Evolutionary conservation across 2,888 invertebrate genomes (phyloP).

Genomic region (Lasioglossum lativentre): DNA sequence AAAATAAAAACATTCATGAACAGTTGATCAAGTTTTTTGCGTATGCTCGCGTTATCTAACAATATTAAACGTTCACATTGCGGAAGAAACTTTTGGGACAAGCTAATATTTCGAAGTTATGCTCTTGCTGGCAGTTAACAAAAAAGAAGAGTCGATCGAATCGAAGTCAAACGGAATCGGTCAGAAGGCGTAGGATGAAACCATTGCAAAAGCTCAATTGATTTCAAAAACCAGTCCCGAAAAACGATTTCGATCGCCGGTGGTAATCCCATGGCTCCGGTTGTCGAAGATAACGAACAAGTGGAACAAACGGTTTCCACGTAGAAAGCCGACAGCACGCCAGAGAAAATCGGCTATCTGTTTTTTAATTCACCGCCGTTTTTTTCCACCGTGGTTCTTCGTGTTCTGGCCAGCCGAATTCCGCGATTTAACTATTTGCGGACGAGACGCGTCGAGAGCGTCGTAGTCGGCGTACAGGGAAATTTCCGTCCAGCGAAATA

Average conservation of each 20-base stretch:
- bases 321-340: conserved; percentile 16
- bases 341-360: conserved; percentile 31
- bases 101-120: too few relatives aligned
- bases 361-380: conserved; percentile 39
- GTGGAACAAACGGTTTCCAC: conserved; percentile 43
- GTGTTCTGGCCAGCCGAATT: background rate
- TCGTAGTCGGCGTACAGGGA: background rate
- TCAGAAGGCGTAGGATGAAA: too few relatives aligned
- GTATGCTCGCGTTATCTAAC: too few relatives aligned
- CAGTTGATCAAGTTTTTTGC: too few relatives aligned
- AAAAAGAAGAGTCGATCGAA: background rate
- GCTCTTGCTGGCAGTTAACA: too few relatives aligned
- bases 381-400: background rate
- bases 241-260: conserved; percentile 36
- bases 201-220: conserved; percentile 60
- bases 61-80: too few relatives aligned
- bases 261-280: conserved; percentile 42
- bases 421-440: conserved; percentile 15
- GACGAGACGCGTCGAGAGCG: background rate
- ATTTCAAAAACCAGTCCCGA: conserved; percentile 66
- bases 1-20: too few relatives aligned
- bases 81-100: too few relatives aligned
- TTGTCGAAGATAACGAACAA: conserved; percentile 50
- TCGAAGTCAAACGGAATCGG: conserved; percentile 3
- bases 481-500: background rate